phyloP scores from a whole-genome alignment of 2,888 invertebrate genomes.

The Ceratothoa steindachneri region DNA sequence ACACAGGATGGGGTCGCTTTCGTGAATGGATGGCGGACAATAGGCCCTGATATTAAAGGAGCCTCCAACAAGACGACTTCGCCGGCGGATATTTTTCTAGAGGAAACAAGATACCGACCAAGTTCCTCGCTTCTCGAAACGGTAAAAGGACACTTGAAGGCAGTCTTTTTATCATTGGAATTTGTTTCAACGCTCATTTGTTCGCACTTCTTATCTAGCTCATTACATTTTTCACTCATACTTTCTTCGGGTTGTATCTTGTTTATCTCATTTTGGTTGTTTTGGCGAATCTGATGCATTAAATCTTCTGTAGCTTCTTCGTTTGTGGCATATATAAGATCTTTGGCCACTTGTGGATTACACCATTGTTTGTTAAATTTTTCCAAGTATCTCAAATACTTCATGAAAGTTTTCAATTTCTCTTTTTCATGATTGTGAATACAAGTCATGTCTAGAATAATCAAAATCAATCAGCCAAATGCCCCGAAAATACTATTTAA shows the following conservation, averaged over 20 bases:
- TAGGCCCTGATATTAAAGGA: neutral
- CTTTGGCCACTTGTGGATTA: neutral
- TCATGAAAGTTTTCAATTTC: neutral
- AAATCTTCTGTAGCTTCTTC: neutral
- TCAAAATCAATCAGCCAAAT: too few relatives aligned
- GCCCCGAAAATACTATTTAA: too few relatives aligned
- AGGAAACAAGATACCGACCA: neutral
- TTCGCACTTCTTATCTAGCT: too few relatives aligned
- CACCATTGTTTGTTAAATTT: neutral
- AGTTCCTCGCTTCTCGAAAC: neutral
- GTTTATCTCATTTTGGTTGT: too few relatives aligned
- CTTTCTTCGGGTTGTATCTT: too few relatives aligned
- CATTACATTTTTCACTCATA: too few relatives aligned
- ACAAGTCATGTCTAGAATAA: too few relatives aligned
- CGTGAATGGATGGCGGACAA: neutral
- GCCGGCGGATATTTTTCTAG: neutral
- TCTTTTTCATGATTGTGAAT: too few relatives aligned
- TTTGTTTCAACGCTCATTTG: too few relatives aligned
- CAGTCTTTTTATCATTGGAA: too few relatives aligned
- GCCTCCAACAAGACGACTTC: neutral
- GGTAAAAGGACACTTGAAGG: too few relatives aligned
- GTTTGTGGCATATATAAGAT: neutral
- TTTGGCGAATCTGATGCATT: too few relatives aligned
- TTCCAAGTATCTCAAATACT: neutral
- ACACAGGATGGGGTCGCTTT: neutral